Base-by-base conservation (phyloP, 2,797 vertebrate species). In the Gymnoscopelus microlampas region DNA sequence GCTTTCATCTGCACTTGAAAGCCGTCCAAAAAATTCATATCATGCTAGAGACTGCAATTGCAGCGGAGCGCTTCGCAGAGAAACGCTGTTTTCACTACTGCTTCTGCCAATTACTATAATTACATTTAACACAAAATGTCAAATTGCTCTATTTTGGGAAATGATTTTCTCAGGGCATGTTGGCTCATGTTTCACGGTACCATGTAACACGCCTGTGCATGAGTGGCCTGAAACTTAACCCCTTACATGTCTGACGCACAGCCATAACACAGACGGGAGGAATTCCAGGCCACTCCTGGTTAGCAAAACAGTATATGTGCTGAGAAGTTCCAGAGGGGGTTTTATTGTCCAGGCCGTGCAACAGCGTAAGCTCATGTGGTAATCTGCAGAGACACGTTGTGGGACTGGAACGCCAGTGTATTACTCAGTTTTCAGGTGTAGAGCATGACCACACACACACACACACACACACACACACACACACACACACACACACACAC, bases 181-280 rank as follows among this genome's bases (percentile, higher is more conserved):
- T 80, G 86, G 80, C 83, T 88, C 78, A 82, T 60, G 85, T 85
- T 82, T 55, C 13, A 74, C 81, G 83, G 76, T 12, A 8, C 51
- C 24, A 11, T 48, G 53, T 74, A 85, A 89, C 89, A 87, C 83
- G 87, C 85, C 83, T 84, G 80, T 66, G 73, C 77, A 82, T 84
- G 82, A 89, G 87, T 85, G 86, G 77, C 63, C 77, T 83, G 89
- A 89, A 91, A 90, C 80, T 88, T 89, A 92, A 92, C 86, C 86
- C 86, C 73, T 87, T 84, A 10, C 70, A 74, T 67, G 59, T 54
- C 70, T 60, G 84, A 85, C 74, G 79, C 84, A 73, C 87, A 90
- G 90, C 86, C 89, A 91, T 90, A 90, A 92, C 88, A 92, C 85
- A 90, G 87, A 87, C 88, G 80, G 80, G 85, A 90, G 82, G 85